A percentile compares a stretch with the other conserved stretches of the same genome.
Evolutionary conservation across 2,797 vertebrate species (phyloP).

Genomic region (Leptodactylus fallax): DNA sequence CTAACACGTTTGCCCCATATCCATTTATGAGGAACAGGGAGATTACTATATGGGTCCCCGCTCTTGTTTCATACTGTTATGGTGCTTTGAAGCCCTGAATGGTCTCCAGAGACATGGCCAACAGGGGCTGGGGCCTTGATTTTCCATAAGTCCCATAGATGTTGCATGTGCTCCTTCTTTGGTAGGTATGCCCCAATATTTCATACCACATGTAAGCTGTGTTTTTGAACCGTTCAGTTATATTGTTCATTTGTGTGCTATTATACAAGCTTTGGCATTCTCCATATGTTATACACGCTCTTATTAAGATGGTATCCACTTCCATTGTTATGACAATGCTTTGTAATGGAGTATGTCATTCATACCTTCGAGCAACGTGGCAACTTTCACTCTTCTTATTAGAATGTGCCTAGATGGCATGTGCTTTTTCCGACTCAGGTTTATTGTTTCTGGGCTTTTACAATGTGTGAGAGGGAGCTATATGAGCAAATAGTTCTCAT

Average conservation of each 20-base stretch:
- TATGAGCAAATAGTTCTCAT: conserved; percentile 2
- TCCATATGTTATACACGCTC: no score
- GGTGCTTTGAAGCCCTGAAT: no score
- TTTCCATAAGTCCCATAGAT: no score
- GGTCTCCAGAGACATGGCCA: no score
- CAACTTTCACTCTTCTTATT: not conserved
- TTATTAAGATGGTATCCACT: not conserved
- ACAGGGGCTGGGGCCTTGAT: no score
- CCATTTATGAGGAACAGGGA: no score
- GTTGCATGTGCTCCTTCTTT: no score
- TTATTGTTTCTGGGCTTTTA: not conserved
- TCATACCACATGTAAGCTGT: not conserved
- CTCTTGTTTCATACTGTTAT: no score
- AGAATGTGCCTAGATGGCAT: not conserved
- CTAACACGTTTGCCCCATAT: no score
- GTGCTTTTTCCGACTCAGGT: not conserved
- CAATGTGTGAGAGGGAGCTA: not conserved
- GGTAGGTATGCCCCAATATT: no score
- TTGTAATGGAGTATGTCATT: not conserved
- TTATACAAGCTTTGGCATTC: no score
- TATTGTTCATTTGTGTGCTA: not conserved
- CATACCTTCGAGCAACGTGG: not conserved
- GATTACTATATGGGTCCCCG: no score
- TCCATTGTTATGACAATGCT: not conserved
- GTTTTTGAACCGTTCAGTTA: not conserved